Conservation (phyloP, 2,113 vertebrate species). For the Motacilla alba region DNA sequence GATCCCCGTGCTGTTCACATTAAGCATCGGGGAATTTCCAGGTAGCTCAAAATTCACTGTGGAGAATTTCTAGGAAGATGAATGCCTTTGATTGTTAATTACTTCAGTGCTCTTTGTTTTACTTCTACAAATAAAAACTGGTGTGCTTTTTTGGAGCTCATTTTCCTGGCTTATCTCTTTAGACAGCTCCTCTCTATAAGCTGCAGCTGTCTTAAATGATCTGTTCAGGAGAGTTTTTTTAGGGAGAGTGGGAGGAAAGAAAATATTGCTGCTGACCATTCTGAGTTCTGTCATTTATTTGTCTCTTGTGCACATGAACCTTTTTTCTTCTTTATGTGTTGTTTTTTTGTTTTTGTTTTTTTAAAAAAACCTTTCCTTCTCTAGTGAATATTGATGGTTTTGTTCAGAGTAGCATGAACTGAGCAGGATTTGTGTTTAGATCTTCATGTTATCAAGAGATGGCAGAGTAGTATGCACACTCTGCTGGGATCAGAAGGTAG, state of each 20-base stretch:
- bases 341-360: background rate
- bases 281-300: background rate
- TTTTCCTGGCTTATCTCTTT: constrained; percentile 28
- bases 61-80: background rate
- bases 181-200: background rate
- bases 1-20: background rate
- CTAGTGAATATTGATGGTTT: background rate
- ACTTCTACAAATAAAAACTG: background rate
- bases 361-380: too few species aligned
- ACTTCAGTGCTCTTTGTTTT: background rate
- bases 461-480: background rate
- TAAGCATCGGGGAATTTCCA: constrained; percentile 15
- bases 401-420: background rate
- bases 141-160: background rate
- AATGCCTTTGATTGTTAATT: background rate
- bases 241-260: background rate
- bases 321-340: background rate
- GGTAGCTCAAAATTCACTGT: background rate
- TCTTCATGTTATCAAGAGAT: background rate
- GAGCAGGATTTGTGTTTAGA: background rate
- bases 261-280: background rate
- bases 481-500: background rate
- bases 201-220: constrained; percentile 30
- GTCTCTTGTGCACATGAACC: background rate
- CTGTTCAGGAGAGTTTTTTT: background rate